Evolutionary conservation across 2,113 vertebrate species (phyloP), one percentile per base, ranked within the genome.

Genomic region (Burhinus oedicnemus): DNA sequence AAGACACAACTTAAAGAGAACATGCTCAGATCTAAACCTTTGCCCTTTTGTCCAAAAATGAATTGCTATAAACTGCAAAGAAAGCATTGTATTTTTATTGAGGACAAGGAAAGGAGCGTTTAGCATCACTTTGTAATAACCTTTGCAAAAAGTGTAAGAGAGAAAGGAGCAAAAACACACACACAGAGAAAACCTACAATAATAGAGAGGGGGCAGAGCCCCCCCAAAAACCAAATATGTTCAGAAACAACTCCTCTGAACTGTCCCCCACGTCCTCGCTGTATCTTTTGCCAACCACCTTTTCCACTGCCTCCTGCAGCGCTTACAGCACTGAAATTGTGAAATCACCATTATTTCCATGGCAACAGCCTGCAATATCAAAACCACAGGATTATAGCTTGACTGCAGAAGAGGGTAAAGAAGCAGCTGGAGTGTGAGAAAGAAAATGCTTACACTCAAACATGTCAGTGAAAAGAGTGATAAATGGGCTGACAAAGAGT

Each of bases 271-370:
- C 2, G 1, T 58, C 38, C 66, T 70, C 55, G 2, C 69, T 49
- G 0, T 27, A 64, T 87, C 85, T 86, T 29, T 92, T 90, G 71
- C 83, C 87, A 90, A 84, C 75, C 81, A 94, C 94, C 72, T 95
- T 81, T 85, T 80, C 85, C 70, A 64, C 74, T 92, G 77, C 72
- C 90, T 92, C 96, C 84, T 68, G 70, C 87, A 94, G 83, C 51
- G 81, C 70, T 88, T 97, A 58, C 80, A 96, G 88, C 83, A 86
- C 77, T 61, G 76, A 95, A 97, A 95, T 96, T 91, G 89, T 61
- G 80, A 97, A 92, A 92, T 93, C 95, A 94, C 94, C 95, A 96
- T 96, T 95, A 97, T 97, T 98, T 97, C 97, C 97, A 97, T 97
- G 93, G 97, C 93, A 98, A 98, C 93, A 94, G 91, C 75, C 92